Percentiles rank a stretch among this genome's conserved stretches.
Conservation (phyloP, 2,888 invertebrate species). For the Argyra leucocephala region DNA sequence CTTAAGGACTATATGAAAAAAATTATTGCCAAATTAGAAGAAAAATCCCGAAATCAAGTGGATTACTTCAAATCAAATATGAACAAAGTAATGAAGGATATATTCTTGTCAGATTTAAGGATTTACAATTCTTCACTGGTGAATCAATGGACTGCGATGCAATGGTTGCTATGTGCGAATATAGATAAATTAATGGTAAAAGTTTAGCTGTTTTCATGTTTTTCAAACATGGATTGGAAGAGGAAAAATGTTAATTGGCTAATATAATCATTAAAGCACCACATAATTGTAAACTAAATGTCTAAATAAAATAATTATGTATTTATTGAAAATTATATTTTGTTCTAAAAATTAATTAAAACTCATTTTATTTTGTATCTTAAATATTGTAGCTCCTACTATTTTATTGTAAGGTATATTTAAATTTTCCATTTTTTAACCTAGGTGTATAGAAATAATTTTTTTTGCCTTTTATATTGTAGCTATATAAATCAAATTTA, state of each 20-base stretch:
- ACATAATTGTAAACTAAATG: constrained; percentile 4
- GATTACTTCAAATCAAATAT: constrained; percentile 83
- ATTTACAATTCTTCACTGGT: constrained; percentile 84
- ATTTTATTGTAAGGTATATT: too few species aligned
- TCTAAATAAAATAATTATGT: background rate
- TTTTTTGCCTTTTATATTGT: too few species aligned
- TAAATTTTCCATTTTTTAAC: too few species aligned
- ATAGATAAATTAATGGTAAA: constrained; percentile 76
- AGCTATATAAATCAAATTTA: too few species aligned
- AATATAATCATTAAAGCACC: background rate
- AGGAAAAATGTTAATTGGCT: constrained; percentile 79
- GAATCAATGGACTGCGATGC: constrained; percentile 93
- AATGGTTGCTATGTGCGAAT: constrained; percentile 88
- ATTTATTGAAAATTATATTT: background rate
- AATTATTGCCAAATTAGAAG: constrained; percentile 71
- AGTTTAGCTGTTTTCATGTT: constrained; percentile 86
- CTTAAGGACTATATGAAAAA: constrained; percentile 96
- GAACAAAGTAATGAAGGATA: constrained; percentile 88
- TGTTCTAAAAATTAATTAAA: background rate
- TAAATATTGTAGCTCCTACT: too few species aligned
- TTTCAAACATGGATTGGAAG: constrained; percentile 89
- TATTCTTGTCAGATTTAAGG: constrained; percentile 82
- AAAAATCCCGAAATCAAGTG: constrained; percentile 72
- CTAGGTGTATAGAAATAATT: too few species aligned
- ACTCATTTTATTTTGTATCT: background rate